These are phyloP conservation scores for Bombycilla garrulus DNA, from an alignment of 2,113 vertebrate species.

Conservation along the genomic window DNA sequence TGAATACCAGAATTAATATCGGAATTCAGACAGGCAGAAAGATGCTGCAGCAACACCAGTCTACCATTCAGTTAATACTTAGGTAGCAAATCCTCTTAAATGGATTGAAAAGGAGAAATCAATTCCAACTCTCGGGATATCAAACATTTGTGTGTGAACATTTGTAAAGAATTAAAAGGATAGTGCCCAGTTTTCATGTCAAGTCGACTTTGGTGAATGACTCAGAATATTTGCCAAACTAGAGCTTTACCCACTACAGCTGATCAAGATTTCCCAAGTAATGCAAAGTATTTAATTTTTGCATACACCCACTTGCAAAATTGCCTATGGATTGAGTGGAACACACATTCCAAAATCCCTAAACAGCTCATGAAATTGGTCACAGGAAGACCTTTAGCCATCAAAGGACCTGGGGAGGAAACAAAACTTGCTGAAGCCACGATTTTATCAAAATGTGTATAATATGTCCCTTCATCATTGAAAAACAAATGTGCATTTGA, in stretches of 20 bases:
- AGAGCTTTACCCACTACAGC: background rate
- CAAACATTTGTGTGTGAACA: background rate
- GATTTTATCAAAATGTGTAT: background rate
- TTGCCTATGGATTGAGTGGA: background rate
- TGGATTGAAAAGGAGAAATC: background rate
- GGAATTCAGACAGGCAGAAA: background rate
- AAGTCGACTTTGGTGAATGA: background rate
- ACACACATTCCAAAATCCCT: background rate
- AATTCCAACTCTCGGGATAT: background rate
- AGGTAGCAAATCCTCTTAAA: background rate
- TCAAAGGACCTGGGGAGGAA: background rate
- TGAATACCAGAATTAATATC: background rate
- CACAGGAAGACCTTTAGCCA: background rate
- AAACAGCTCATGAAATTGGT: background rate
- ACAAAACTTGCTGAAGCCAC: conserved; percentile 17
- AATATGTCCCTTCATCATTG: background rate
- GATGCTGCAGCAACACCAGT: background rate
- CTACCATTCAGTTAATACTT: background rate
- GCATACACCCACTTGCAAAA: background rate
- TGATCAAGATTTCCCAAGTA: background rate
- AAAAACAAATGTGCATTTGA: conserved; percentile 25
- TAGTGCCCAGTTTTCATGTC: background rate
- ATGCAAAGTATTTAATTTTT: background rate
- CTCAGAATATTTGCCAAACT: background rate
- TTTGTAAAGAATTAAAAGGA: background rate